phyloP scores from a whole-genome alignment of 2,797 vertebrate genomes.

The Ceryle rudis region DNA sequence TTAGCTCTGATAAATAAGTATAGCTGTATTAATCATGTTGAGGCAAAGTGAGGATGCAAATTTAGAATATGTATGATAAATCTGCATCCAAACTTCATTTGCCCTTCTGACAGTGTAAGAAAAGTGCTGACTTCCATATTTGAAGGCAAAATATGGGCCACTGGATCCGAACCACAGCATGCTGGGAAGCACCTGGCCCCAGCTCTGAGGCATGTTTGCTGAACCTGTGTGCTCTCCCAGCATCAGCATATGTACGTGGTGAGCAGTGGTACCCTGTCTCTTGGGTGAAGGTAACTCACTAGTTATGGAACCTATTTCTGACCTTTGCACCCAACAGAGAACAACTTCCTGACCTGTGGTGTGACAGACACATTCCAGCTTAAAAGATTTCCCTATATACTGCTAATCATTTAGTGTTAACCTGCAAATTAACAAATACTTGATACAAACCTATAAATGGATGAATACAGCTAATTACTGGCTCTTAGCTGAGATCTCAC shows the following conservation, averaged over 20 bases:
- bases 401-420: not conserved
- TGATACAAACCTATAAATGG: not conserved
- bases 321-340: not conserved
- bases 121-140: not conserved
- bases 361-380: accelerated
- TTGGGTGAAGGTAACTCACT: not conserved
- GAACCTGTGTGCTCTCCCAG: not conserved
- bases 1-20: not conserved
- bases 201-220: not conserved
- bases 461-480: not conserved
- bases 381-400: not conserved
- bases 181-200: not conserved
- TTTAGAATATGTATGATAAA: not conserved
- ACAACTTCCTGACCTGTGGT: accelerated
- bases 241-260: accelerated
- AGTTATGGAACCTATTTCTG: not conserved
- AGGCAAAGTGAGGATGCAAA: not conserved
- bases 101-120: not conserved
- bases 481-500: not conserved
- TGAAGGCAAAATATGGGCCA: not conserved
- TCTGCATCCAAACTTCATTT: not conserved
- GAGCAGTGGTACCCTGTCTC: not conserved
- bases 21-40: not conserved
- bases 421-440: not conserved
- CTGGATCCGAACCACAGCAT: not conserved